A percentile compares a stretch with the other conserved stretches of the same genome.
Evolutionary conservation across 2,113 vertebrate species (phyloP).

Genomic region (Scomber japonicus): DNA sequence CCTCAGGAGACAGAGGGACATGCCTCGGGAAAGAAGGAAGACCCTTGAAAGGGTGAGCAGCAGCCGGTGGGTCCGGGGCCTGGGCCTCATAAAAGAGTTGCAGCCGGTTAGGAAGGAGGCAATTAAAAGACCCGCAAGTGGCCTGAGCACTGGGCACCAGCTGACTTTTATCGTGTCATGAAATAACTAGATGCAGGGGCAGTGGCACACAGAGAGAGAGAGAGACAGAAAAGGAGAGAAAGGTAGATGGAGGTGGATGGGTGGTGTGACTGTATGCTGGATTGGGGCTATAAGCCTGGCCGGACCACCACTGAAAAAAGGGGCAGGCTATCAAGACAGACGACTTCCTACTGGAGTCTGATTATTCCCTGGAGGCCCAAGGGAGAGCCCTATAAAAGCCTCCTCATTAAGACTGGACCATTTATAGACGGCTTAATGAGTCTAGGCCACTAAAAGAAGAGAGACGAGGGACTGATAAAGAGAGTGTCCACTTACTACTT

Average conservation of each 20-base stretch:
- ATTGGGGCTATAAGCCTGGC: slow-evolving; percentile 68
- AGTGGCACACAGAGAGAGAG: slow-evolving; percentile 70
- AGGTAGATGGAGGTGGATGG: slow-evolving; percentile 29
- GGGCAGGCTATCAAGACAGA: slow-evolving; percentile 93
- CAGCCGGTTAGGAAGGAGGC: slow-evolving; percentile 88
- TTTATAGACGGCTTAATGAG: slow-evolving; percentile 86
- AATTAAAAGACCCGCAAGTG: slow-evolving; percentile 92
- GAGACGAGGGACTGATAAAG: slow-evolving; percentile 70
- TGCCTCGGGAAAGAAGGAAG: slow-evolving; percentile 61
- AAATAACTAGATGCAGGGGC: slow-evolving; percentile 89
- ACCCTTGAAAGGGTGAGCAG: slow-evolving; percentile 64
- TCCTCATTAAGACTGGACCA: slow-evolving; percentile 83
- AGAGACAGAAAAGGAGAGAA: slow-evolving; percentile 57
- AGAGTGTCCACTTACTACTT: slow-evolving; percentile 70
- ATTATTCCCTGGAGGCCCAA: slow-evolving; percentile 81
- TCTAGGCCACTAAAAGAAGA: slow-evolving; percentile 81
- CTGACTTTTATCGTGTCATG: slow-evolving; percentile 91
- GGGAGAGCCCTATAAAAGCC: slow-evolving; percentile 80
- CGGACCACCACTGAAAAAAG: slow-evolving; percentile 92
- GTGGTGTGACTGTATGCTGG: slow-evolving; percentile 19
- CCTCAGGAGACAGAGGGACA: slow-evolving; percentile 51
- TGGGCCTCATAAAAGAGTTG: slow-evolving; percentile 87
- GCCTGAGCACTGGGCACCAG: slow-evolving; percentile 88
- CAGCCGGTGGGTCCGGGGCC: slow-evolving; percentile 73
- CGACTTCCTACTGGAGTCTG: slow-evolving; percentile 93